Evolutionary conservation across 2,888 invertebrate species (phyloP).

Genomic region (Poecilobothrus nobilitatus): DNA sequence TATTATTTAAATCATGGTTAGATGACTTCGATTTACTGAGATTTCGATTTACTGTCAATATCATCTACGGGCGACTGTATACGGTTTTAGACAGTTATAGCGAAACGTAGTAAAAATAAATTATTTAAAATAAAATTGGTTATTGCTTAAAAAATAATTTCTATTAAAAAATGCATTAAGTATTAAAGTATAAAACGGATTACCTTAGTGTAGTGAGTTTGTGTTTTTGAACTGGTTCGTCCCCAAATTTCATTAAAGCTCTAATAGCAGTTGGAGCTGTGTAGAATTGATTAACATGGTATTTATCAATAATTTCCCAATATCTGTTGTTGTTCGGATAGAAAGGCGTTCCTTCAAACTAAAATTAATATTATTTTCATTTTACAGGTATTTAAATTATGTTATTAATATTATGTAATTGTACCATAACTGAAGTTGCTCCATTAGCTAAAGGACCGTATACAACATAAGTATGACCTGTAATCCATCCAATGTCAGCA

Average conservation of each 20-base stretch:
- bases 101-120: no score
- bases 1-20: no score
- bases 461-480: conserved; percentile 85
- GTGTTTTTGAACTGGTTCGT: conserved; percentile 70
- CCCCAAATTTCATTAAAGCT: conserved; percentile 90
- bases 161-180: no score
- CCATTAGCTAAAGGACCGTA: conserved; percentile 93
- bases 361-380: conserved; percentile 31
- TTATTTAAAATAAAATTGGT: no score
- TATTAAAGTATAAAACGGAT: no score
- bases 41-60: no score
- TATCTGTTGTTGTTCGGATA: conserved; percentile 88
- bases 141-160: no score
- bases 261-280: conserved; percentile 98
- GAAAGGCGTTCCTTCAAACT: conserved; percentile 97
- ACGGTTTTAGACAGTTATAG: no score
- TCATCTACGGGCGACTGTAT: no score
- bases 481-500: conserved; percentile 95
- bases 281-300: conserved; percentile 92
- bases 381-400: neutral
- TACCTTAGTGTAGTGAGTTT: conserved; percentile 39
- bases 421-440: conserved; percentile 88
- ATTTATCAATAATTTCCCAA: conserved; percentile 89
- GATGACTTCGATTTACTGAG: no score
- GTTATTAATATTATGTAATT: conserved; percentile 27